These are phyloP conservation scores for Drosophila hamatofila DNA, from an alignment of 2,888 invertebrate species.

Conservation along the genomic window DNA sequence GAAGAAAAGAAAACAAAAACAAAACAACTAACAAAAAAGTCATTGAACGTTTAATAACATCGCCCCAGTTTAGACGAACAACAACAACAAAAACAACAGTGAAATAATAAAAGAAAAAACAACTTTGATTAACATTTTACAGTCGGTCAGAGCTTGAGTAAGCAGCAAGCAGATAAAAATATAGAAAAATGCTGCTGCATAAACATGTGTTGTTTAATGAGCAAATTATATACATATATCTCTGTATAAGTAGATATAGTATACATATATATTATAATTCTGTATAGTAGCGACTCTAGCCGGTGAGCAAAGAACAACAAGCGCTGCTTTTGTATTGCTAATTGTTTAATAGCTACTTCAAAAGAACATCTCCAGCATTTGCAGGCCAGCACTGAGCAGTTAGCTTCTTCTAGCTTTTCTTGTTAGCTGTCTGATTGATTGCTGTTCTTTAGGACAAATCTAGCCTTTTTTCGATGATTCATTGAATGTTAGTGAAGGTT, in stretches of 20 bases:
- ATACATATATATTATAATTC: background rate
- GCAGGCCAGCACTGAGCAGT: background rate
- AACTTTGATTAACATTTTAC: constrained; percentile 58
- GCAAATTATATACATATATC: constrained; percentile 24
- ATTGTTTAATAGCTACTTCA: constrained; percentile 44
- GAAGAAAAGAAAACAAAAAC: constrained; percentile 20
- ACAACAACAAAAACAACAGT: constrained; percentile 30
- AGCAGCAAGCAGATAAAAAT: constrained; percentile 22
- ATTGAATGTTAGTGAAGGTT: too few species aligned
- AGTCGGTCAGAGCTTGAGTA: constrained; percentile 15
- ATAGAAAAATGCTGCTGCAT: constrained; percentile 41
- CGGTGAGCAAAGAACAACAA: constrained; percentile 12
- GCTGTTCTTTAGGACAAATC: background rate
- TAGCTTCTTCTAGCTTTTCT: background rate
- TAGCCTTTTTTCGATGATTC: too few species aligned
- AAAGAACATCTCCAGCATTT: constrained; percentile 19
- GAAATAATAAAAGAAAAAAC: constrained; percentile 49
- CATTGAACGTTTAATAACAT: constrained; percentile 72
- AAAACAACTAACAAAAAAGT: constrained; percentile 50
- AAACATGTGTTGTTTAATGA: constrained; percentile 54
- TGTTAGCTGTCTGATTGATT: background rate
- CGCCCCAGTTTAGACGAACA: constrained; percentile 64
- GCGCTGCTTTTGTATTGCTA: constrained; percentile 28
- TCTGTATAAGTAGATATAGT: background rate
- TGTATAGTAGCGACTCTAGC: background rate